phyloP scores from a whole-genome alignment of 2,888 invertebrate genomes.

The Mesochorus sp. region DNA sequence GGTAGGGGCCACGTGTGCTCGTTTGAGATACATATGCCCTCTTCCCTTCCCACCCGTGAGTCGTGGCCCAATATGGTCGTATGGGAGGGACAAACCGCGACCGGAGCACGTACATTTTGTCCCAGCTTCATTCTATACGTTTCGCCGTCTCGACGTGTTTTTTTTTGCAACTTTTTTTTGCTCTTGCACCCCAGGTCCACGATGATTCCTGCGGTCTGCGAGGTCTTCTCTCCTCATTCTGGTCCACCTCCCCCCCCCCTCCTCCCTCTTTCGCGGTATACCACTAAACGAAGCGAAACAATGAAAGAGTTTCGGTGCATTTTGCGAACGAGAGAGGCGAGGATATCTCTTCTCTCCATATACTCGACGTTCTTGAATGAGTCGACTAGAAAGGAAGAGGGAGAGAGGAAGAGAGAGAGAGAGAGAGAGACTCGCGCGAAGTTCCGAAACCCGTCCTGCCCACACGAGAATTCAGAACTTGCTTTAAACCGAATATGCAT shows the following conservation, averaged over 20 bases:
- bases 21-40: too few species aligned
- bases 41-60: too few species aligned
- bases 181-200: too few species aligned
- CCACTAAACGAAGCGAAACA: conserved; percentile 75
- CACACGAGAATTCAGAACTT: conserved; percentile 67
- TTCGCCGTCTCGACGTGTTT: conserved; percentile 72
- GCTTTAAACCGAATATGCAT: not conserved
- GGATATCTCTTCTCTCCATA: conserved; percentile 55
- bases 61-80: conserved; percentile 71
- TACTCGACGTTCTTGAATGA: conserved; percentile 77
- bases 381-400: conserved; percentile 57
- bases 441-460: conserved; percentile 73
- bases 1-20: too few species aligned
- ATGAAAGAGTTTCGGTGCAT: conserved; percentile 73
- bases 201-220: conserved; percentile 32
- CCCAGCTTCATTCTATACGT: conserved; percentile 59
- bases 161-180: conserved; percentile 65
- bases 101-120: conserved; percentile 9
- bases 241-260: not conserved
- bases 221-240: too few species aligned
- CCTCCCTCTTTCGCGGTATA: conserved; percentile 58
- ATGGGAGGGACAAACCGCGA: conserved; percentile 26
- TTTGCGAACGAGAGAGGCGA: conserved; percentile 5
- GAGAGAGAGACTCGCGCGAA: conserved; percentile 28
- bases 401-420: conserved; percentile 18